Evolutionary conservation across 64 coral and sea anemone species (phyloP).

Genomic region (Dendronephthya gigantea): DNA sequence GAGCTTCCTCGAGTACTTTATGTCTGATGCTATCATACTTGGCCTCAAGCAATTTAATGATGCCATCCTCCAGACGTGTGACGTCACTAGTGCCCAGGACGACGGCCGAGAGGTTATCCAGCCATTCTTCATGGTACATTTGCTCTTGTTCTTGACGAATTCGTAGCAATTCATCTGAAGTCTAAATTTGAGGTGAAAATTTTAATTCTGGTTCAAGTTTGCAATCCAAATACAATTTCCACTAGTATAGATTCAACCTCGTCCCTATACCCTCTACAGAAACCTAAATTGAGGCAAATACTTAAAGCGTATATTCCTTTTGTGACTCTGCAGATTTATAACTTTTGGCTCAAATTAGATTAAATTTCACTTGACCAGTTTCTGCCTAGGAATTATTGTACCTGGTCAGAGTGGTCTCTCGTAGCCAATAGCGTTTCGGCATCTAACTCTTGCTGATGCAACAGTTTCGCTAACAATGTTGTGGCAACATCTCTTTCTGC

Average conservation of each 20-base stretch:
- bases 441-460: constrained; percentile 66
- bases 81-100: constrained; percentile 82
- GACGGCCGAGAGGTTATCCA: constrained; percentile 71
- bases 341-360: no score
- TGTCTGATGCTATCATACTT: constrained; percentile 28
- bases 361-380: no score
- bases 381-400: background rate
- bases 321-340: no score
- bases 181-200: constrained; percentile 31
- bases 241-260: no score
- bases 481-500: constrained; percentile 52
- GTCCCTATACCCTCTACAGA: no score
- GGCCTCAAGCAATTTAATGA: constrained; percentile 80
- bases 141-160: constrained; percentile 61
- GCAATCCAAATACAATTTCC: no score
- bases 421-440: constrained; percentile 44
- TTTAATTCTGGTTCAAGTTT: no score
- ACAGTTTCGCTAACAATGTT: constrained; percentile 61
- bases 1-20: background rate
- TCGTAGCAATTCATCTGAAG: constrained; percentile 65
- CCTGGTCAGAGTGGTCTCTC: constrained; percentile 39
- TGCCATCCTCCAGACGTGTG: constrained; percentile 65
- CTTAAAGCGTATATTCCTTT: no score
- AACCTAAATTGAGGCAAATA: no score
- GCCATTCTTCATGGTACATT: constrained; percentile 51